Conservation (phyloP, 2,797 vertebrate species). For the Thunnus albacares region DNA sequence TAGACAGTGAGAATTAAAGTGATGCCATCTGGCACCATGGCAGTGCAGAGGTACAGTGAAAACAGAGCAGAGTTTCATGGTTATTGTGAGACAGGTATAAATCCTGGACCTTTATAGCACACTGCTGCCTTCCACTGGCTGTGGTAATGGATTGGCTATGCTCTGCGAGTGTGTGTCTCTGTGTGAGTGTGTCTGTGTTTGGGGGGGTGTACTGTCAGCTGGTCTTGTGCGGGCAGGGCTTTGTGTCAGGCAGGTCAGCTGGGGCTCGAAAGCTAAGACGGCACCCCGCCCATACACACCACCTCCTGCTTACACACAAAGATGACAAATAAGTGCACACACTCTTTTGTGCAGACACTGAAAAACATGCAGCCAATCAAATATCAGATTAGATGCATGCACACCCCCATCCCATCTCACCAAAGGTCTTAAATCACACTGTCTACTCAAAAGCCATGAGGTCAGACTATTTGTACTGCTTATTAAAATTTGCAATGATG, state of each 20-base stretch:
- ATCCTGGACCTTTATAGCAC: conserved; percentile 68
- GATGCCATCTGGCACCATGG: conserved; percentile 76
- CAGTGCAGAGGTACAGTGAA: conserved; percentile 72
- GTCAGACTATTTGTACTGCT: conserved; percentile 55
- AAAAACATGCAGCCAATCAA: conserved; percentile 62
- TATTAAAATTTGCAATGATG: conserved; percentile 39
- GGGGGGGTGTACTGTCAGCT: conserved; percentile 61
- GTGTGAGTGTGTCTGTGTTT: conserved; percentile 24
- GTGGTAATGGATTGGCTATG: conserved; percentile 84
- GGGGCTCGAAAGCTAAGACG: conserved; percentile 54
- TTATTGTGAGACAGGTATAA: conserved; percentile 80
- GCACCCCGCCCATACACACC: conserved; percentile 31
- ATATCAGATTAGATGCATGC: conserved; percentile 54
- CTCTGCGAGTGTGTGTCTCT: conserved; percentile 38
- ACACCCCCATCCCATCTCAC: conserved; percentile 35
- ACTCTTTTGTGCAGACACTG: conserved; percentile 60
- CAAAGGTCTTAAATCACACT: conserved; percentile 66
- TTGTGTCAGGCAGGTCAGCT: conserved; percentile 80
- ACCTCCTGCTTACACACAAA: conserved; percentile 21
- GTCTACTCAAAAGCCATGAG: conserved; percentile 31
- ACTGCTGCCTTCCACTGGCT: conserved; percentile 68
- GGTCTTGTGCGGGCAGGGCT: conserved; percentile 60
- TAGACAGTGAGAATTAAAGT: conserved; percentile 76
- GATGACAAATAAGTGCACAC: conserved; percentile 33
- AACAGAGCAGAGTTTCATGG: conserved; percentile 66